These are phyloP conservation scores for Petrosia ficiformis DNA, from an alignment of 37 sponge, comb jelly and placozoan genomes.

Conservation along the genomic window DNA sequence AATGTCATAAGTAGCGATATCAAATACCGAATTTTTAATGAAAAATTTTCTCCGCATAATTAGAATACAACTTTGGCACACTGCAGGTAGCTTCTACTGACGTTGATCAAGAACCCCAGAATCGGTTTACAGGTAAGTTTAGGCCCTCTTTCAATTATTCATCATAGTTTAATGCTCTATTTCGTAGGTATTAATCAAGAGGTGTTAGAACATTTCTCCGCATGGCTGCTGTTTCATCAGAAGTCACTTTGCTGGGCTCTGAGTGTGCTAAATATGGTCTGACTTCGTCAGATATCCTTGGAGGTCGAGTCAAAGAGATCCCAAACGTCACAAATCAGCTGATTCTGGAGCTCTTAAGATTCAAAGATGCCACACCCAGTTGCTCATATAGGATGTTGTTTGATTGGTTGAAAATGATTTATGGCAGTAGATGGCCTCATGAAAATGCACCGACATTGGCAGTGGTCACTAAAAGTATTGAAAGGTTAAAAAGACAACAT, in stretches of 20 bases:
- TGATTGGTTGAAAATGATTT: background rate
- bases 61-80: background rate
- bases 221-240: too few species aligned
- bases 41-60: background rate
- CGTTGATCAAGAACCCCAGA: too few species aligned
- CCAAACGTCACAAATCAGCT: conserved; percentile 1
- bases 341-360: conserved; percentile 9
- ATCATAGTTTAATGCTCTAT: background rate
- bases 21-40: background rate
- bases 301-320: background rate
- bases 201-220: too few species aligned
- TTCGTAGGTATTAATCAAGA: too few species aligned
- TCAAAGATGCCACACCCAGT: conserved; percentile 10
- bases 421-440: conserved; percentile 18
- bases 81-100: too few species aligned
- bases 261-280: background rate
- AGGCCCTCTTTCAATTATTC: too few species aligned
- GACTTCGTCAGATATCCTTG: background rate
- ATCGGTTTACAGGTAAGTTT: too few species aligned
- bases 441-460: conserved; percentile 10
- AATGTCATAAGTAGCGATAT: conserved; percentile 4
- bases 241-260: too few species aligned
- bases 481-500: background rate
- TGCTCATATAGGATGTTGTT: background rate
- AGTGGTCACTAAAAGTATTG: conserved; percentile 18